phyloP scores from a whole-genome alignment of 2,888 invertebrate genomes.

The Tinea pellionella region DNA sequence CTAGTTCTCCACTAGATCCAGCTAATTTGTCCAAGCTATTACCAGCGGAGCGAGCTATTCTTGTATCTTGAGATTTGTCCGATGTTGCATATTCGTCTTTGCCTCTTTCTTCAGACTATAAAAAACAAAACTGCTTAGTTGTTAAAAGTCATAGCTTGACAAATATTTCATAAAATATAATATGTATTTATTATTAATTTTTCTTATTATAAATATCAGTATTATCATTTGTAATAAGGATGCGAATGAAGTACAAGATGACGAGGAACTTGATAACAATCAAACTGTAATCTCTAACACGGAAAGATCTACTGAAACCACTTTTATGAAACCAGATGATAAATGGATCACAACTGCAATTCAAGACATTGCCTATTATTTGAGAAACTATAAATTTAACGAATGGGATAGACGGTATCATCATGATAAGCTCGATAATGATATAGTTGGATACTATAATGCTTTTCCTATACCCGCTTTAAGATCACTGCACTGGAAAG shows the following conservation, averaged over 20 bases:
- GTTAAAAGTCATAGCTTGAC: neutral
- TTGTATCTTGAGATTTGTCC: constrained; percentile 59
- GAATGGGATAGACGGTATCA: constrained; percentile 71
- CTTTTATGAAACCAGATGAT: constrained; percentile 27
- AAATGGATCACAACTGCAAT: constrained; percentile 56
- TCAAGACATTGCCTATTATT: constrained; percentile 70
- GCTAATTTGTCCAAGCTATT: constrained; percentile 77
- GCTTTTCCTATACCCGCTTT: constrained; percentile 68
- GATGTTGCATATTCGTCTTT: constrained; percentile 71
- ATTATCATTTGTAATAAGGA: neutral
- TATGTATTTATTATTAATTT: neutral
- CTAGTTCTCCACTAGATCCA: constrained; percentile 74
- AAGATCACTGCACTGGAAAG: constrained; percentile 72
- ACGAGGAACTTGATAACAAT: neutral
- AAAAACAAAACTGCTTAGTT: constrained; percentile 13
- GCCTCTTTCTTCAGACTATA: constrained; percentile 79
- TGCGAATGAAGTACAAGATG: neutral
- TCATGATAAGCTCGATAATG: constrained; percentile 25
- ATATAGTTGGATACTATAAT: constrained; percentile 33
- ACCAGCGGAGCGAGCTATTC: constrained; percentile 77
- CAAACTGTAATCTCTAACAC: neutral
- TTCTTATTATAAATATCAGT: neutral
- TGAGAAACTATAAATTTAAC: constrained; percentile 73
- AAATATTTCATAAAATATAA: neutral
- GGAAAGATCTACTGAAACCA: constrained; percentile 16